Evolutionary conservation across 2,888 invertebrate genomes (phyloP), one percentile per base, ranked within the genome.

Genomic region (Phytoseiulus persimilis): DNA sequence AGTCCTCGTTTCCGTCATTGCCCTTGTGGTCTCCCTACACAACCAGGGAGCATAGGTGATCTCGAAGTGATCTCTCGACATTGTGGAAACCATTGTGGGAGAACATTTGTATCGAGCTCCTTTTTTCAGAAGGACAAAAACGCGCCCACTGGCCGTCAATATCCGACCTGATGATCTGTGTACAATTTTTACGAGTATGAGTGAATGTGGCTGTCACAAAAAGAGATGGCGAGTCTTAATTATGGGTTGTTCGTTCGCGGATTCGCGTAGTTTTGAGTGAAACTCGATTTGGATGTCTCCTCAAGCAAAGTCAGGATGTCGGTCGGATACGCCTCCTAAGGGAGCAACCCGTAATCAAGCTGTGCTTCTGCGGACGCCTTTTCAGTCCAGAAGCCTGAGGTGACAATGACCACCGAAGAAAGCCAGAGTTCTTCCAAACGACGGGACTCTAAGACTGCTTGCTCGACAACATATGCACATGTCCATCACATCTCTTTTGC

Each of bases 181-280:
- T 46, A 14, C 9, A 65, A 65, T 65, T 65, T 18, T 65, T 65
- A 65, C 65, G 65, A 65, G 65, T 65, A 65, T 65, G 28, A 14
- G 2, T 65, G 65, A 14, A 14, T 46, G 46, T 46, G 6, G 23
- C 65, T 65, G 65, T 18, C 9, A 3, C 65, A n/a, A n/a, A n/a
- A n/a, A n/a, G 39, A 39, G 65, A 28, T 28, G 18, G 65, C 2
- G 65, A 6, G 65, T 65, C 65, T 65, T 65, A 65, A 65, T 65
- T 65, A 28, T 65, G 65, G 65, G 65, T 65, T 65, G 65, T 65
- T 65, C 65, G 14, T 65, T 28, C 11, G 65, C 28, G 65, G 65
- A 65, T 65, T 65, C 65, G 65, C 65, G 65, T 65, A 65, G 65
- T 65, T 65, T 65, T 65, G 65, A 65, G 65, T 65, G 65, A 65